These are phyloP conservation scores for Habropoda laboriosa DNA, from an alignment of 1,140 invertebrate genomes.

Conservation along the genomic window DNA sequence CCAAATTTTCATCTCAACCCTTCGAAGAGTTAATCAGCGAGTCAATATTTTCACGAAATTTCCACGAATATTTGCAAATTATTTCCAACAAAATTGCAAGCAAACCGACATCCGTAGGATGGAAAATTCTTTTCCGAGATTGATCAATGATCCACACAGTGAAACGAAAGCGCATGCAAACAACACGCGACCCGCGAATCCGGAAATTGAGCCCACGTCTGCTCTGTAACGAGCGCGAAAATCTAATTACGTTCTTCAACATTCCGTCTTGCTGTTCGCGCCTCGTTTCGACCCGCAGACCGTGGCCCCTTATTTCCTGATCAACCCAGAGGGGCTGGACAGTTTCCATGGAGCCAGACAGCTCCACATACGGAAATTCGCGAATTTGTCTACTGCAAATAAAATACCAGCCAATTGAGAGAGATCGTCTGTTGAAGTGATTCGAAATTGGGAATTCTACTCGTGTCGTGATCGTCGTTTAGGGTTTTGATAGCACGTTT, in stretches of 20 bases:
- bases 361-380: neutral
- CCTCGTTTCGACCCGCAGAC: constrained; percentile 6
- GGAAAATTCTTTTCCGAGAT: neutral
- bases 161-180: neutral
- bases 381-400: neutral
- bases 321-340: constrained; percentile 39
- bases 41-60: no score
- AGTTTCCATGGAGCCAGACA: constrained; percentile 30
- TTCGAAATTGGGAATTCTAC: neutral
- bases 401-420: neutral
- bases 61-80: no score
- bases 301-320: constrained; percentile 53
- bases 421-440: no score
- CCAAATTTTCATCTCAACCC: no score
- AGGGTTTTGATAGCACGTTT: neutral
- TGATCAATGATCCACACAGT: neutral
- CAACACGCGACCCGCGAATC: neutral
- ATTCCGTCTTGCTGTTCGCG: constrained; percentile 14
- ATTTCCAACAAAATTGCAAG: no score
- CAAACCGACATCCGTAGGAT: neutral
- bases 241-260: constrained; percentile 57
- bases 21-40: no score
- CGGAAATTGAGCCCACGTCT: constrained; percentile 59
- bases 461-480: no score
- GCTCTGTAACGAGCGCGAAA: constrained; percentile 44